Conservation (phyloP, 2,113 vertebrate species). For the Telmatochromis sp. region DNA sequence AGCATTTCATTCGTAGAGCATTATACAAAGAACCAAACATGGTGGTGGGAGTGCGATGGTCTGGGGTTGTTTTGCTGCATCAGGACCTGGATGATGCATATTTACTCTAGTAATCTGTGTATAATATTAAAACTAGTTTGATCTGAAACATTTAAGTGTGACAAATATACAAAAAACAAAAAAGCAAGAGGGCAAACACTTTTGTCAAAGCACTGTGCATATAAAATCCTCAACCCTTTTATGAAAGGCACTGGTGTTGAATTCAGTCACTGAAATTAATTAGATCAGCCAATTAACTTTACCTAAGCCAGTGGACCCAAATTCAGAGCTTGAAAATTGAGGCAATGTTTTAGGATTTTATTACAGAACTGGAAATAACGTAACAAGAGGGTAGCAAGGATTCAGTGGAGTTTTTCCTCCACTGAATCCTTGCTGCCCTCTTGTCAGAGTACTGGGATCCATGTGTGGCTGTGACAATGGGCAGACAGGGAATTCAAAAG, state of each 20-base stretch:
- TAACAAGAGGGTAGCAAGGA: not conserved
- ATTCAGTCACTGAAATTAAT: not conserved
- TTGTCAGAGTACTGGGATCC: not conserved
- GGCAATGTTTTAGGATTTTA: not conserved
- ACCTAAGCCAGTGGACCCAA: not conserved
- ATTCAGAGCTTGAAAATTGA: not conserved
- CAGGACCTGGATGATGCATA: not conserved
- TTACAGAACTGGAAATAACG: not conserved
- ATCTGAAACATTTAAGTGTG: not conserved
- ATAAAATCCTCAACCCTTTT: not conserved
- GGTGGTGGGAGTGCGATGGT: not conserved
- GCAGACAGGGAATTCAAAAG: not conserved
- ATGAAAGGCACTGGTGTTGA: not conserved
- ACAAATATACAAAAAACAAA: not conserved
- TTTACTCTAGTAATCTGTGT: not conserved
- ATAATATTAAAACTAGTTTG: not conserved
- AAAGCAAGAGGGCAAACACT: not conserved
- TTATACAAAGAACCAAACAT: not conserved
- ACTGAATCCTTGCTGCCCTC: not conserved
- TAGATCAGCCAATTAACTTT: not conserved
- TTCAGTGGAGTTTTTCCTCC: not conserved
- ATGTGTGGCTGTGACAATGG: not conserved
- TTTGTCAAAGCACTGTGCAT: not conserved
- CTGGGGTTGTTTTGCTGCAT: not conserved
- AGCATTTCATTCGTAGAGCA: not conserved